These are phyloP conservation scores for Labia minor DNA, from an alignment of 2,888 invertebrate species.

Conservation along the genomic window DNA sequence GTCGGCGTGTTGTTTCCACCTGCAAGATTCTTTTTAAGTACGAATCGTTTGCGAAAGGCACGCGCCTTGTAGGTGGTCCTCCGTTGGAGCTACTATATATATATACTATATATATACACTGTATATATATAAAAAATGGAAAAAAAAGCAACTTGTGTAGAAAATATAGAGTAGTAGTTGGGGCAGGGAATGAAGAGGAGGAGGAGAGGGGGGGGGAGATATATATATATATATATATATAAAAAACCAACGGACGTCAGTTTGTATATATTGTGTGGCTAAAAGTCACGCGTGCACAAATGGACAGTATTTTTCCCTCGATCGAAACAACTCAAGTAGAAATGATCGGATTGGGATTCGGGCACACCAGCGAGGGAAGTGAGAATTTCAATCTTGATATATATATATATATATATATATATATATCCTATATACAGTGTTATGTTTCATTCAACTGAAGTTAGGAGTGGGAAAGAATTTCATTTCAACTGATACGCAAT, in stretches of 20 bases:
- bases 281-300: conserved; percentile 3
- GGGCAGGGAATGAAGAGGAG: not conserved
- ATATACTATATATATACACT: no score
- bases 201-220: not conserved
- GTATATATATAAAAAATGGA: not conserved
- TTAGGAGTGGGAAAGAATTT: no score
- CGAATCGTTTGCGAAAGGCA: not conserved
- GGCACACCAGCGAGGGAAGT: not conserved
- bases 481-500: no score
- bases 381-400: no score
- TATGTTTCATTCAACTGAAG: no score
- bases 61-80: conserved; percentile 1
- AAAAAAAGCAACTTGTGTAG: not conserved
- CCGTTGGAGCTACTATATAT: not conserved
- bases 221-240: no score
- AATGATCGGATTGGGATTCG: not conserved
- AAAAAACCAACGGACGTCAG: not conserved
- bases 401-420: no score
- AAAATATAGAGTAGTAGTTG: not conserved
- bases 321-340: not conserved
- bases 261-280: conserved; percentile 8
- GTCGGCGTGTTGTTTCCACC: not conserved
- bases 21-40: not conserved
- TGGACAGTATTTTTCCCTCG: not conserved
- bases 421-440: no score